Conservation (phyloP, 1,140 invertebrate genomes). For the Trichonephila clavata region DNA sequence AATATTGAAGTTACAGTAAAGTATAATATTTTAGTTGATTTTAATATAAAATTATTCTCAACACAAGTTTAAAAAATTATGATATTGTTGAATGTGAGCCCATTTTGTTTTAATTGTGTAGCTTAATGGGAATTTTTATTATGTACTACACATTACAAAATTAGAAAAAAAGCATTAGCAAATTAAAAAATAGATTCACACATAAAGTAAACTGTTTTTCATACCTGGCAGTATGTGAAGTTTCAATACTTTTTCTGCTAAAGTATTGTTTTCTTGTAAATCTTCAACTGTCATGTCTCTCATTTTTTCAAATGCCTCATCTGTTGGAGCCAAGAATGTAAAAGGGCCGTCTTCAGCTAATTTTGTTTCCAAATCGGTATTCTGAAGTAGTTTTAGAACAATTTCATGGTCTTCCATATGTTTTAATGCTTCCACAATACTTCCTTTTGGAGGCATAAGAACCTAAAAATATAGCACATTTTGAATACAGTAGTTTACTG, state of each 20-base stretch:
- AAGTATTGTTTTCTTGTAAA: conserved; percentile 81
- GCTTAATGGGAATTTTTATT: no score
- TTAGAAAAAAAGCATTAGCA: no score
- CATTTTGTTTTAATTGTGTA: no score
- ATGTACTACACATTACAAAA: no score
- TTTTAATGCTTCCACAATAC: conserved; percentile 81
- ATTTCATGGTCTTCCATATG: conserved; percentile 81
- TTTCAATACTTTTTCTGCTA: conserved; percentile 81
- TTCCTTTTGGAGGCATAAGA: conserved; percentile 83
- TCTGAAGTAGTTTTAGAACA: conserved; percentile 81
- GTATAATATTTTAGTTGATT: no score
- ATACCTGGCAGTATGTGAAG: conserved; percentile 82
- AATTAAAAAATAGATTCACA: no score
- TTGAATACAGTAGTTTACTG: neutral
- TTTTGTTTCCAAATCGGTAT: conserved; percentile 81
- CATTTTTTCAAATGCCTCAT: conserved; percentile 81
- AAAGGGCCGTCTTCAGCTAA: conserved; percentile 80
- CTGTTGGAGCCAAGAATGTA: conserved; percentile 82
- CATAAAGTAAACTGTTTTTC: no score
- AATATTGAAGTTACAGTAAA: no score
- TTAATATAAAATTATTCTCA: no score
- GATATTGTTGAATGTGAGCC: no score
- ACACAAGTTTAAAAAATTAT: no score
- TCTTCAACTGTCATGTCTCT: conserved; percentile 81
- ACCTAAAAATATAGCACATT: conserved; percentile 78